Evolutionary conservation across 2,888 invertebrate genomes (phyloP).

Genomic region (Parapristionchus giblindavisi): DNA sequence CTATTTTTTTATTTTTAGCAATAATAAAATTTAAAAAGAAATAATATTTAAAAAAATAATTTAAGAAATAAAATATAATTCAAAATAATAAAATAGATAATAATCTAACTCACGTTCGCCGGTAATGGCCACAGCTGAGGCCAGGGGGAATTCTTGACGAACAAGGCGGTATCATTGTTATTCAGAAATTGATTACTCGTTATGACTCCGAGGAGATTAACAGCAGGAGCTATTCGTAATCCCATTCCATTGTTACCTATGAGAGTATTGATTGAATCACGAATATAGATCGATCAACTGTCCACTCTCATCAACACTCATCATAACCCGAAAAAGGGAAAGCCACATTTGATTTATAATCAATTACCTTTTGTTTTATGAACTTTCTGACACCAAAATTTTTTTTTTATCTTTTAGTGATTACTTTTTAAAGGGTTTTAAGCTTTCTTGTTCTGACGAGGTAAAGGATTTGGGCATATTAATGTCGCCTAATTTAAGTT

Average conservation of each 20-base stretch:
- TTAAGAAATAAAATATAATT: background rate
- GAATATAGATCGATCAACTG: too few species aligned
- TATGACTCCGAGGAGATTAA: slow-evolving; percentile 62
- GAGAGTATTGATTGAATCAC: too few species aligned
- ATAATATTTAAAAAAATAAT: background rate
- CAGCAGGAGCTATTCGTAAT: slow-evolving; percentile 66
- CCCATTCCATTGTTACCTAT: slow-evolving; percentile 59
- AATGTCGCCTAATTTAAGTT: too few species aligned
- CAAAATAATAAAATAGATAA: background rate
- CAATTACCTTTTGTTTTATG: too few species aligned
- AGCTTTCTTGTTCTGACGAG: too few species aligned
- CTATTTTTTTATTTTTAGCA: background rate
- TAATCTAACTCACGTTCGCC: slow-evolving; percentile 53
- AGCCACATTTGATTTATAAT: too few species aligned
- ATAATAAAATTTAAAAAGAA: background rate
- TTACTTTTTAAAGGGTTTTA: too few species aligned
- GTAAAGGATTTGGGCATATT: too few species aligned
- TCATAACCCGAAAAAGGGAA: too few species aligned
- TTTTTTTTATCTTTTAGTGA: too few species aligned
- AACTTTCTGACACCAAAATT: too few species aligned
- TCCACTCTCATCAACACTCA: too few species aligned
- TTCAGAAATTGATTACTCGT: slow-evolving; percentile 66
- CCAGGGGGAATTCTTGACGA: slow-evolving; percentile 63
- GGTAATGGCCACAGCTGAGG: slow-evolving; percentile 56
- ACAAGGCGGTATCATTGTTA: slow-evolving; percentile 65